Evolutionary conservation across 2,888 invertebrate genomes (phyloP).

Genomic region (Campopleginae sp.): DNA sequence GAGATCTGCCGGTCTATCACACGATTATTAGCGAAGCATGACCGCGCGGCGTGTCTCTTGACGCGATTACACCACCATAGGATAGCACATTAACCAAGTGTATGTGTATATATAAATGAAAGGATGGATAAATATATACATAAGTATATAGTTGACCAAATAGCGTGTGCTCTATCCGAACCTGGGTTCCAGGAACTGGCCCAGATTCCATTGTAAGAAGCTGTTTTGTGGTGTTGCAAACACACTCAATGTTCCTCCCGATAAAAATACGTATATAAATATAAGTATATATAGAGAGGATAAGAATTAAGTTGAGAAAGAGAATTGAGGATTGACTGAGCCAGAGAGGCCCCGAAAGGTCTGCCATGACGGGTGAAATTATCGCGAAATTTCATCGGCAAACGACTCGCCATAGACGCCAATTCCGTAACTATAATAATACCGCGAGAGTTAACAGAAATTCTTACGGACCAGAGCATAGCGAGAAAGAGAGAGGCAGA

Average conservation of each 20-base stretch:
- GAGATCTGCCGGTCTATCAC: constrained; percentile 44
- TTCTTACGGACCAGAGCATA: neutral
- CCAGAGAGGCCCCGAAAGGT: constrained; percentile 55
- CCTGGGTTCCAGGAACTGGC: constrained; percentile 72
- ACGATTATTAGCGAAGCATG: constrained; percentile 61
- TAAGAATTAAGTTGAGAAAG: constrained; percentile 53
- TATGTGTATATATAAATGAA: constrained; percentile 12
- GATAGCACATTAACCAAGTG: constrained; percentile 49
- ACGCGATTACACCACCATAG: constrained; percentile 67
- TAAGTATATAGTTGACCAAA: constrained; percentile 20
- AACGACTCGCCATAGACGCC: constrained; percentile 66
- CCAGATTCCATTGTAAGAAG: constrained; percentile 72
- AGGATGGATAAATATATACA: constrained; percentile 14
- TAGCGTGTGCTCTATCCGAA: constrained; percentile 59
- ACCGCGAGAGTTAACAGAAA: constrained; percentile 12
- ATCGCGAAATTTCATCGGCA: constrained; percentile 76
- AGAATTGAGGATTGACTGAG: constrained; percentile 60
- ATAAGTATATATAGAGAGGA: neutral
- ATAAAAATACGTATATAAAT: constrained; percentile 4
- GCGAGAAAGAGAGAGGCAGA: constrained; percentile 44
- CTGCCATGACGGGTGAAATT: constrained; percentile 56
- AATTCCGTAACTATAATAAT: constrained; percentile 67
- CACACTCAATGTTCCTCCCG: constrained; percentile 28
- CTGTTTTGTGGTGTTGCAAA: constrained; percentile 52
- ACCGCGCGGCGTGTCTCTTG: constrained; percentile 64